Evolutionary conservation across 2,888 invertebrate genomes (phyloP), one percentile per base, ranked within the genome.

Genomic region (Apoda limacodes): DNA sequence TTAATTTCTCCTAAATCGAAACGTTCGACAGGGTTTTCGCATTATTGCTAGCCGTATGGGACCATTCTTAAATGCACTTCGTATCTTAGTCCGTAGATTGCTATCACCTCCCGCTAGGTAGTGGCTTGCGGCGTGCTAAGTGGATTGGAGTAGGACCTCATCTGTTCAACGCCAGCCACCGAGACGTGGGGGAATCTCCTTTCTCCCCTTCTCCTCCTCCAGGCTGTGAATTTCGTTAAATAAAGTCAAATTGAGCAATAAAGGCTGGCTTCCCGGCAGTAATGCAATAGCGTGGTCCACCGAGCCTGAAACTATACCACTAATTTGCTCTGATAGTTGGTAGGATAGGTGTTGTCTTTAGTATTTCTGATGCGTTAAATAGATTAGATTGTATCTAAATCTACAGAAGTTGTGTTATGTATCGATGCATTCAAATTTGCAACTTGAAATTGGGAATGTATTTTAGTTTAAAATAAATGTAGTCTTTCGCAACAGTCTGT

Each of bases 241-340:
- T 76, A 78, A 78, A 78, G 76, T 75, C 75, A 78, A 80, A 81
- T 80, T 80, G 81, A 80, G 76, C 76, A 78, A 80, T 80, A 81
- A 78, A 78, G 74, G 69, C 69, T 55, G 63, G 68, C 60, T 63
- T 53, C 60, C 66, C 66, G n/a, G 63, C 66, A 53, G 62, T 71
- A 78, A 76, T 74, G 69, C 72, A 65, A 72, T 70, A 64, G 68
- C 63, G 62, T 58, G 63, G 63, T 57, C 59, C 54, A 48, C 43
- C 54, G 50, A 46, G 50, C 49, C 42, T 55, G 50, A 47, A 48
- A 66, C 66, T 64, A 61, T 60, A 63, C 13, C 20, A 22, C 22
- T 32, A 36, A 23, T 31, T 36, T 31, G 21, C 23, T 10, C 23
- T 23, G 23, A n/a, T n/a, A n/a, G n/a, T n/a, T n/a, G n/a, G n/a